Evolutionary conservation across 2,888 invertebrate genomes (phyloP), one percentile per base, ranked within the genome.

Genomic region (Erebia palarica): DNA sequence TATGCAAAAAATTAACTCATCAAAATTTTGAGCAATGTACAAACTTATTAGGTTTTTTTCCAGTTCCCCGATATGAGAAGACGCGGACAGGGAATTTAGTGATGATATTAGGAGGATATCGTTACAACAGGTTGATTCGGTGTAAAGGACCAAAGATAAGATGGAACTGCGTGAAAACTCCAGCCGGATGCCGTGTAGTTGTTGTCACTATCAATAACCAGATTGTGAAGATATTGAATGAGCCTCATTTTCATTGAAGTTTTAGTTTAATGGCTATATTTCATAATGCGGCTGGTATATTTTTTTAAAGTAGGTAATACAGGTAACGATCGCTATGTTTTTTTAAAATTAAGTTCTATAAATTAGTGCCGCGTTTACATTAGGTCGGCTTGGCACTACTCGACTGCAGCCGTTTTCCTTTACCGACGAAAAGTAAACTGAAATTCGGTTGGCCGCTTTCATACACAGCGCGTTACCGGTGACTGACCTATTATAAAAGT

Each of bases 91-190:
- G 72, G 0, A 72, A 72, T 65, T 53, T 72, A n/a, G 72, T 72
- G 5, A 69, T 72, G 72, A 72, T 51, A 14, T 49, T 69, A 16
- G 68, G 65, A 4, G 68, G 63, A 1, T 42, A 73, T 51, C 71
- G 73, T 11, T 73, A 61, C 18, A 73, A 73, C 49, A 66, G 58
- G 49, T 49, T 73, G 8, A 64, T 18, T 14, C 53, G 64, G 7
- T 58, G 61, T 21, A 68, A 47, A 58, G 73, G 73, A 0, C 73
- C 71, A 0, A 73, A 61, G n/a, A 47, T 44, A 27, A 57, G 71
- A 14, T 72, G 73, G 73, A 71, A 65, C n/a, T 74, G 74, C 36
- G 70, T 74, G 4, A 74, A 74, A 66, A 66, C 70, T 2, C 68
- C 69, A 3, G 14, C 27, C 2, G 70, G 61, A 44, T 73, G 73